phyloP scores from a whole-genome alignment of 2,888 invertebrate genomes.

The Clivina fossor region DNA sequence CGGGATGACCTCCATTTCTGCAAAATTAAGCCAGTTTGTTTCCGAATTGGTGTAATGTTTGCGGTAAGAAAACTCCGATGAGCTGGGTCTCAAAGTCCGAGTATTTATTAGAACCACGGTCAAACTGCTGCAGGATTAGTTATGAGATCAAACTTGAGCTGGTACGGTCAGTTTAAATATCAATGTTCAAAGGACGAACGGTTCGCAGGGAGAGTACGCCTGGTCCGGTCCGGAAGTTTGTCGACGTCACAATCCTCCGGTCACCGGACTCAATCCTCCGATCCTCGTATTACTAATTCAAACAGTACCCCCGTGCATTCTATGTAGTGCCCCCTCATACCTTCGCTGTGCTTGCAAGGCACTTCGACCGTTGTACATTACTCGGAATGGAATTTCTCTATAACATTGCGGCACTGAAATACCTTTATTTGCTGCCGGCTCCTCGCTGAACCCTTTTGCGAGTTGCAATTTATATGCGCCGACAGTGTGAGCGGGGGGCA shows the following conservation, averaged over 20 bases:
- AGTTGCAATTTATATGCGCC: constrained; percentile 16
- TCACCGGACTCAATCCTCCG: neutral
- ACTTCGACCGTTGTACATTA: constrained; percentile 15
- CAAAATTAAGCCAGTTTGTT: neutral
- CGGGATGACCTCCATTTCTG: neutral
- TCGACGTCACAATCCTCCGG: too few species aligned
- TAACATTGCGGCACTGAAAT: constrained; percentile 24
- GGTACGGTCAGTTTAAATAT: constrained; percentile 3
- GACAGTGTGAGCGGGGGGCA: neutral
- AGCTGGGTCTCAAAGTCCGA: too few species aligned
- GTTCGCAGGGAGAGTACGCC: constrained; percentile 2
- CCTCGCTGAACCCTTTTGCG: neutral
- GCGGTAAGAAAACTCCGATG: constrained; percentile 1
- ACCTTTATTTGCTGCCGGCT: constrained; percentile 8
- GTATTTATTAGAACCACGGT: neutral
- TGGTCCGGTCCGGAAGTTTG: too few species aligned
- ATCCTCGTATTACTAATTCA: constrained; percentile 29
- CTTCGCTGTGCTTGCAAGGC: neutral
- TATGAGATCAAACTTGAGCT: constrained; percentile 10
- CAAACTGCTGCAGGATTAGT: constrained; percentile 7
- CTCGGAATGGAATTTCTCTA: constrained; percentile 29
- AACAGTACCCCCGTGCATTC: constrained; percentile 26
- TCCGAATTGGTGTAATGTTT: constrained; percentile 13
- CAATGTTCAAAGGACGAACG: constrained; percentile 1
- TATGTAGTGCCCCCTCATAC: constrained; percentile 1